Evolutionary conservation across 2,888 invertebrate genomes (phyloP), one percentile per base, ranked within the genome.

Genomic region (Papilio gigon): DNA sequence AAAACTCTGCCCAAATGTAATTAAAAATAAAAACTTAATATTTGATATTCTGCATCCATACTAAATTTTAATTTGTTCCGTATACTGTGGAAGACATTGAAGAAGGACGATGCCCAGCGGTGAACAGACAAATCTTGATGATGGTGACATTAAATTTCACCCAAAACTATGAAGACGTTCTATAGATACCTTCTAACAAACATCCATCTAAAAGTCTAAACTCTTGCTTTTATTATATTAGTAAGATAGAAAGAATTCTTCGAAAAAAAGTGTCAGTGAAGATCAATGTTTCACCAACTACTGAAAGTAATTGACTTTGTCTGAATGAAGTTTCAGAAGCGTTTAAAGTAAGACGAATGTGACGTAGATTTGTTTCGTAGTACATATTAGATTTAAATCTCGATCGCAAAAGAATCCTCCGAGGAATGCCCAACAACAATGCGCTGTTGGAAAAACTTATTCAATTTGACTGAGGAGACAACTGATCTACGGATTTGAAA

Each of bases 391-490:
- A 81, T 81, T 78, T 76, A 74, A 76, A 76, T 76, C 76, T 72
- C 72, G 68, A 72, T 75, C 70, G 73, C 70, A 67, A 70, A 70
- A 75, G 75, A 76, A 80, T 77, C 71, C 82, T 78, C 79, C 50
- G 71, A 73, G 81, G 83, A 82, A 82, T 80, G 80, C 79, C 78
- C 80, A 82, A 80, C 83, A 87, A 86, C 86, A 87, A 85, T 83
- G 86, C 84, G 79, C 82, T 80, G 81, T 78, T 76, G 83, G 80
- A 85, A 86, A 87, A 68, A 68, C 87, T 90, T 89, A 90, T 89
- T 90, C 88, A 88, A 90, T 89, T 88, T 89, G 83, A 83, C 85
- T 83, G 83, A 81, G 78, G 81, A 88, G 86, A 89, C 88, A 87
- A 88, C 86, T 86, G 86, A 86, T 88, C 85, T 83, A 82, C 47